Evolutionary conservation across 2,113 vertebrate species (phyloP), one percentile per base, ranked within the genome.

Genomic region (Typhlomys cinereus): DNA sequence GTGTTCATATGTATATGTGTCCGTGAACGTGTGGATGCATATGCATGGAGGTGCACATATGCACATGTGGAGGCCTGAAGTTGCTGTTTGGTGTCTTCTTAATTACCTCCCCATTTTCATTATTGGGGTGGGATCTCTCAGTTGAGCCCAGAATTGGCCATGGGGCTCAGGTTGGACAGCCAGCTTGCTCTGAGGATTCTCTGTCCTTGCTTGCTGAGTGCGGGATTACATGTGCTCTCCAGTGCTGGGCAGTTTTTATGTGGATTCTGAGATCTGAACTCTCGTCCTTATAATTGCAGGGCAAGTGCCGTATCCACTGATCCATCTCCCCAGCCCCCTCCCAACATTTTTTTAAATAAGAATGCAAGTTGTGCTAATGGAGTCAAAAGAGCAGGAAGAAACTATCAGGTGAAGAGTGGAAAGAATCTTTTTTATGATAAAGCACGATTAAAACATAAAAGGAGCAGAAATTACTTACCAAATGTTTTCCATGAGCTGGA

Each of bases 321-420:
- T 41, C 31, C 70, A 73, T 73, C 7, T 73, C 41, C 17, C 14
- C 1, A 46, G 39, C 41, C 70, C 70, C 31, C 70, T 44, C 31
- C 41, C 70, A 9, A 73, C 34, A 34, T 34, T 21, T 34, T 75
- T 75, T 48, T 54, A 59, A 8, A 76, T 21, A 62, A 36, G 36
- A 59, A n/a, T 48, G 81, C 54, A n/a, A n/a, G 5, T 50, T 71
- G 46, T 84, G 29, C 5, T 9, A 54, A 7, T 59, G 9, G 61
- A 80, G 11, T 93, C 61, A 29, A 87, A 91, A 90, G 71, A 71
- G 36, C 50, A 79, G 59, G 74, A 80, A 67, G 71, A 94, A 89
- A 76, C 44, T 44, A 34, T 76, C 57, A 84, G 29, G 11, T 31
- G 57, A 18, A 89, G 69, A 50, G 79, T 4, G 14, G 75, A 44